Base-by-base conservation (phyloP, 2,797 vertebrate genomes). In the Otolemur crassicaudatus region DNA sequence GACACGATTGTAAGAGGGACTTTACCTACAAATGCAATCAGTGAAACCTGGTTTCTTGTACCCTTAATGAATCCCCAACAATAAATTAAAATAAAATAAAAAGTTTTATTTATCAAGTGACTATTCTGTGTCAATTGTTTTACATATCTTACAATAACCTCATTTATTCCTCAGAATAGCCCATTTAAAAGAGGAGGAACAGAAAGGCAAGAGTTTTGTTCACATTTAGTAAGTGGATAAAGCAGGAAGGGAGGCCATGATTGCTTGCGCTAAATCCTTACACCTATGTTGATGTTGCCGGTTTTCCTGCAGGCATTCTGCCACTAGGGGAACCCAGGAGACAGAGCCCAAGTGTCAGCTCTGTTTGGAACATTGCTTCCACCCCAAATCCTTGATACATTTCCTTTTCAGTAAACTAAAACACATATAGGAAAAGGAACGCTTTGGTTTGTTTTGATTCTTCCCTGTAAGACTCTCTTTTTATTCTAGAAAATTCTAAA, bases 401-500 rank as follows among this genome's bases (percentile, higher is more conserved):
- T 69, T 63, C 16, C 40, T 40, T 86, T 34, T 80, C 60, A 49
- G 43, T 76, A 70, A 75, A 83, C 25, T 53, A 58, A 76, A 76
- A 37, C 19, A 43, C 29, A 23, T 31, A n/a, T 56, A 87, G 22
- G 67, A 73, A 84, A 82, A 79, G 25, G n/a, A 73, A 22, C 63
- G 13, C 91, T 77, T 65, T 53, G 16, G 20, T 61, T 87, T 27
- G 69, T 22, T 72, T 53, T 46, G 27, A 3, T n/a, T 58, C 31
- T 92, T 90, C 23, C 19, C 23, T 9, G 10, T 37, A 70, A 88
- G 12, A 34, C 9, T 86, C 14, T 61, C 1, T 72, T 60, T 82
- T 40, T 95, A 81, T 77, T 83, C n/a, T 65, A 88, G 73, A 14
- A 85, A 88, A 85, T 67, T 94, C 73, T 76, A 95, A 86, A 92